Conservation (phyloP, 2,797 vertebrate species). For the Acipenser ruthenus region DNA sequence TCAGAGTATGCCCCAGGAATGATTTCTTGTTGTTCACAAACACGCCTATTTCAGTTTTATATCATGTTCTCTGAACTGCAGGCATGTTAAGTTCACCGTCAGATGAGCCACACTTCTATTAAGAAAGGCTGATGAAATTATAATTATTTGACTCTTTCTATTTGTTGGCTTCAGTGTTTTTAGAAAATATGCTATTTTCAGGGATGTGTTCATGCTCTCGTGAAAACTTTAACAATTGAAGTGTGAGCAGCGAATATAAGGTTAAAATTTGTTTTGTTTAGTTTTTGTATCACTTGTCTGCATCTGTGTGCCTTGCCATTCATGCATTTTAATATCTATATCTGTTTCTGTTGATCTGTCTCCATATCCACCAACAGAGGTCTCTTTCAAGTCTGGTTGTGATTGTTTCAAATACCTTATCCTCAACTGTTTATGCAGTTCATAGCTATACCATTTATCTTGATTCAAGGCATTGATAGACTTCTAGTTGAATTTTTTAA, state of each 20-base stretch:
- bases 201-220: slow-evolving; percentile 30
- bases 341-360: too few species aligned
- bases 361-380: too few species aligned
- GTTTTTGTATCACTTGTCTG: slow-evolving; percentile 14
- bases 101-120: neutral
- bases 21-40: too few species aligned
- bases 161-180: slow-evolving; percentile 39
- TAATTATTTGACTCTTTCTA: slow-evolving; percentile 49
- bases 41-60: neutral
- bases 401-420: too few species aligned
- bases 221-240: slow-evolving; percentile 52
- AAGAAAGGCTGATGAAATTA: slow-evolving; percentile 5
- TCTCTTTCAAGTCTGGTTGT: too few species aligned
- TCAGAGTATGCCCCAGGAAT: too few species aligned
- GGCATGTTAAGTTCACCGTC: neutral
- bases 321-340: neutral
- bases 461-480: too few species aligned
- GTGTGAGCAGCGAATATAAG: slow-evolving; percentile 11
- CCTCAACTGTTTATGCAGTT: too few species aligned
- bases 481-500: too few species aligned
- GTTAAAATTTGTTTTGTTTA: slow-evolving; percentile 9
- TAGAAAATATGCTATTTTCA: slow-evolving; percentile 51
- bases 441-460: too few species aligned
- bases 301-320: neutral
- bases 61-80: neutral